A percentile compares a stretch with the other conserved stretches of the same genome.
Evolutionary conservation across 2,113 vertebrate genomes (phyloP).

Genomic region (Trichomycterus rosablanca): DNA sequence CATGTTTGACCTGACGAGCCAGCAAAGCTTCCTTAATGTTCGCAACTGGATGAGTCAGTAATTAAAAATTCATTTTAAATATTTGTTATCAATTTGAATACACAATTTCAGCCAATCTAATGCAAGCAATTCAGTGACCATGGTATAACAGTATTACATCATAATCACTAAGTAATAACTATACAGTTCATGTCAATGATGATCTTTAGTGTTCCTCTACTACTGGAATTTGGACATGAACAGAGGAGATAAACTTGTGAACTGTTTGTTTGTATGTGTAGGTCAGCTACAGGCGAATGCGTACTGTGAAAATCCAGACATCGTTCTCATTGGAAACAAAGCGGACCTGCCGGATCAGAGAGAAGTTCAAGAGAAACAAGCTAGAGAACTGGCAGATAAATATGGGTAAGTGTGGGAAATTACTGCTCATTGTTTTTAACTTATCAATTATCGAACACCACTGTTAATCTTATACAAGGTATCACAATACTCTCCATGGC

Average conservation of each 20-base stretch:
- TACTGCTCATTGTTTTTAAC: no score
- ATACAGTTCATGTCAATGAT: no score
- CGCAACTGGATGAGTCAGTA: slow-evolving; percentile 96
- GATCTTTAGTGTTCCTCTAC: no score
- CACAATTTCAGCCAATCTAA: no score
- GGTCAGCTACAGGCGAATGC: slow-evolving; percentile 93
- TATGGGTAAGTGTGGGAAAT: slow-evolving; percentile 76
- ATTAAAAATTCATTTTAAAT: neutral
- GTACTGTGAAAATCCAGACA: slow-evolving; percentile 93
- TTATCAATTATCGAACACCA: no score
- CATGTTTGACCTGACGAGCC: slow-evolving; percentile 94
- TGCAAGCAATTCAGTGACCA: no score
- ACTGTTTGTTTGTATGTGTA: slow-evolving; percentile 37
- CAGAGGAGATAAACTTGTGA: neutral
- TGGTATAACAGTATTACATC: no score
- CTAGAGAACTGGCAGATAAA: slow-evolving; percentile 88
- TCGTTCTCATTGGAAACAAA: slow-evolving; percentile 91
- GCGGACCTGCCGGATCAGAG: slow-evolving; percentile 86
- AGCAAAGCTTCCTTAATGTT: slow-evolving; percentile 95
- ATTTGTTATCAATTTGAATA: no score
- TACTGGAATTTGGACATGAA: neutral
- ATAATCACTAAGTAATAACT: no score
- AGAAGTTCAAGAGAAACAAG: slow-evolving; percentile 89
- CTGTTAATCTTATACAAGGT: no score
- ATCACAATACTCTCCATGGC: no score